Evolutionary conservation across 2,797 vertebrate genomes (phyloP), one percentile per base, ranked within the genome.

Genomic region (Danio kyathit): DNA sequence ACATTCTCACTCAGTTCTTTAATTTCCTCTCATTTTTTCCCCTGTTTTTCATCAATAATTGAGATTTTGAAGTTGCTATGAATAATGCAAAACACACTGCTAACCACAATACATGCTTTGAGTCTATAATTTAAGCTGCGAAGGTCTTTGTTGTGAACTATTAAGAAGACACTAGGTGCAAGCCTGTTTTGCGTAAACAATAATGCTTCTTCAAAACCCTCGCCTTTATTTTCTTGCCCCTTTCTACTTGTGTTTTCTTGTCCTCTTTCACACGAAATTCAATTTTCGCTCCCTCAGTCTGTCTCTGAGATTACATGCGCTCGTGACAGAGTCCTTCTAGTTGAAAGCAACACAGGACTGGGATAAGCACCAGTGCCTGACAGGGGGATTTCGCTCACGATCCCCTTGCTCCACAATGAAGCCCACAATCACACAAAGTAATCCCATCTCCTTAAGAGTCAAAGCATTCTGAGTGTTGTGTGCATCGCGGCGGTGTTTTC

Each of bases 281-380:
- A 86, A 87, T 92, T 91, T 90, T 87, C 87, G 14, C 82, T 90
- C 88, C 88, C 90, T 88, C 85, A 89, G 87, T 88, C 88, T 92
- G 91, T 91, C 89, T 88, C 88, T 81, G 87, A 92, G 92, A 93
- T 94, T 94, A 94, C 93, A 94, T 90, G 90, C 89, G 78, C 90
- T 91, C 90, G 88, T 89, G 92, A 91, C 88, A 52, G 89, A 90
- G 88, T 88, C 83, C 90, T 88, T 87, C 89, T 88, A 89, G 88
- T 88, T 93, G 88, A 91, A 92, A 89, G 90, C 89, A 90, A 92
- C 92, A 91, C 89, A 89, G 88, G 90, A 91, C 90, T 88, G 86
- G 91, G 91, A 93, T 93, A 91, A 93, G 91, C 87, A 89, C 90
- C 86, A 88, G 86, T 91, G 89, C 90, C 89, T 93, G 91, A 93